Conservation (phyloP, 2,113 vertebrate species). For the Ptilonorhynchus violaceus region DNA sequence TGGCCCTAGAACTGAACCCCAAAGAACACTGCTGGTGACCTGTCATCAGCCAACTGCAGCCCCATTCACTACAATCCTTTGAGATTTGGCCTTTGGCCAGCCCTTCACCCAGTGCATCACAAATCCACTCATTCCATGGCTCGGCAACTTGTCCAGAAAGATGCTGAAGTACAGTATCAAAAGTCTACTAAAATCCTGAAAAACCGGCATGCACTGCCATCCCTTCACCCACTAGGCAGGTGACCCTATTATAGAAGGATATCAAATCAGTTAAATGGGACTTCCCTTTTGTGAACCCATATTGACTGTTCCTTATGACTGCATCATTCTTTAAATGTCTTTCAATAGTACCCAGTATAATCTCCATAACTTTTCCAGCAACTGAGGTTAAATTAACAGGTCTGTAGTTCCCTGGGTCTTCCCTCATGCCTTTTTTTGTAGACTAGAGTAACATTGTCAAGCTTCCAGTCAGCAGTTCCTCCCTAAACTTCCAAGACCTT, state of each 20-base stretch:
- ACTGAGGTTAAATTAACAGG: background rate
- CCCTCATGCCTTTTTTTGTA: background rate
- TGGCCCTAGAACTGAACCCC: background rate
- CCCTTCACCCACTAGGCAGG: background rate
- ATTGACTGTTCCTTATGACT: background rate
- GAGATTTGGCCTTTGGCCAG: background rate
- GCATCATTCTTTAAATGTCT: background rate
- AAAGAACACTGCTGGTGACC: background rate
- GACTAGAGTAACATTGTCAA: background rate
- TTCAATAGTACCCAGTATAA: background rate
- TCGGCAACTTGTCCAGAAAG: background rate
- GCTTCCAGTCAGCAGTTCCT: background rate
- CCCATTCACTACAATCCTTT: background rate
- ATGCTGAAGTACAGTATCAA: background rate
- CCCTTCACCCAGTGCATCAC: background rate
- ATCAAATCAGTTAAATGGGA: background rate
- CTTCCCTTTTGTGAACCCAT: background rate
- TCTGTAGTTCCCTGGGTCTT: background rate
- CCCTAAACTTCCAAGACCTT: background rate
- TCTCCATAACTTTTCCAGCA: background rate
- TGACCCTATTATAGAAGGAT: background rate
- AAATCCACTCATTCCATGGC: background rate
- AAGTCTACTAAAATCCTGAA: background rate
- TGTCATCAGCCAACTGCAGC: background rate
- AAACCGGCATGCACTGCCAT: background rate